Evolutionary conservation across 2,888 invertebrate genomes (phyloP), one percentile per base, ranked within the genome.

Genomic region (Plebejus argus): DNA sequence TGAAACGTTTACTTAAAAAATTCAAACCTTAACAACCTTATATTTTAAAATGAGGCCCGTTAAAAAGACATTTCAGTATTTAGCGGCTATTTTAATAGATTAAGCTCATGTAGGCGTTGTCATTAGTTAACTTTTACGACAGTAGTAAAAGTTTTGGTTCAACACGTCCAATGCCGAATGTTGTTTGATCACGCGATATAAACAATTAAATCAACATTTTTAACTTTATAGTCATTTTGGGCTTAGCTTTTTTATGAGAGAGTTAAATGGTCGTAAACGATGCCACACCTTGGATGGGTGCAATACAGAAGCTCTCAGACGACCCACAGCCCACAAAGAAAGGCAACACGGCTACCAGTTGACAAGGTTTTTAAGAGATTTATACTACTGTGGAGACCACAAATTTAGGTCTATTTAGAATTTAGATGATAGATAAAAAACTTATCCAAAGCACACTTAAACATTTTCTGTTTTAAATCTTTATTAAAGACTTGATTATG

Each of bases 121-220:
- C 72, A 45, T 72, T 72, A 45, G 45, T 45, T 23, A 6, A 72
- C 53, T 7, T 74, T 74, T 33, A 74, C 20, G 45, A 23, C 74
- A 28, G 74, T 12, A 72, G 23, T 72, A 72, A 72, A 72, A 72
- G 72, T 39, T 72, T 72, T 72, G 20, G 20, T 72, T 15, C 45
- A 45, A 72, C 72, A 72, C 45, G 49, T 72, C 23, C 23, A 12
- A 4, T 12, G 20, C 66, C 66, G 72, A 72, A 72, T 72, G 39
- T 45, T 45, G 45, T 72, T 72, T 72, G 20, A 72, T 72, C 72
- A 72, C 72, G 72, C 72, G 20, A 72, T 39, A 66, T 33, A 66
- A 66, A 66, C 66, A 66, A 66, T 28, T 66, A 66, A 66, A 66
- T 66, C 66, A 33, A 66, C 66, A 66, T 66, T 66, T 66, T 66